Base-by-base conservation (phyloP, 2,888 invertebrate species). In the Myopa testacea region DNA sequence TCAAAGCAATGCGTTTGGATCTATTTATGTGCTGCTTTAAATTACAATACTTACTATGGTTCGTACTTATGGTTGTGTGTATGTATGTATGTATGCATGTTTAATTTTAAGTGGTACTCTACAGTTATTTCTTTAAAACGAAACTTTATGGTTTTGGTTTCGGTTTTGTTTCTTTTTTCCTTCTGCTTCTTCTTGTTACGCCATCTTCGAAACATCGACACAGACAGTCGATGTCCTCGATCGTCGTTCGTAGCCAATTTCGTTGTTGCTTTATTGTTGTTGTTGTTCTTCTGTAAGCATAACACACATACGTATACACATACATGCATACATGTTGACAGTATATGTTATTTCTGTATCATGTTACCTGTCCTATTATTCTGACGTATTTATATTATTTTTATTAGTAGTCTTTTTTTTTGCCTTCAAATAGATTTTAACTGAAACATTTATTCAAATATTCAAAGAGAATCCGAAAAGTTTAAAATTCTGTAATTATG, bases 141-240 rank as follows among this genome's bases (percentile, higher is more conserved):
- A 63, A 63, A 63, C 4, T 63, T 63, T 63, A n/a, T 63, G 10
- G 4, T 26, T 63, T 34, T 63, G 4, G 4, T 34, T 26, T 34
- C 1, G 5, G 7, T 62, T 63, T 63, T 34, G 10, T 63, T 63
- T 63, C 1, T 4, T 62, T 63, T 63, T 63, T 0, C 1, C 3
- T 63, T 63, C 19, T 63, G 37, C 14, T 63, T 37, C 63, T 63
- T 34, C 63, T 26, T 16, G 63, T 26, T 45, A 3, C 37, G 63
- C 63, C 63, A 63, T 37, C 63, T 63, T 16, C 63, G 34, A 10
- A 37, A 16, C 63, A 37, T 26, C 63, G 19, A 26, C 19, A 63
- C 63, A 26, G 63, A 63, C 63, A 19, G 63, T 63, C 63, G 63
- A 63, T 63, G 63, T 63, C 63, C 63, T 63, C 63, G 63, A 63